These are phyloP conservation scores for Orchesellides sinensis DNA, from an alignment of 2,888 invertebrate species.

Conservation along the genomic window DNA sequence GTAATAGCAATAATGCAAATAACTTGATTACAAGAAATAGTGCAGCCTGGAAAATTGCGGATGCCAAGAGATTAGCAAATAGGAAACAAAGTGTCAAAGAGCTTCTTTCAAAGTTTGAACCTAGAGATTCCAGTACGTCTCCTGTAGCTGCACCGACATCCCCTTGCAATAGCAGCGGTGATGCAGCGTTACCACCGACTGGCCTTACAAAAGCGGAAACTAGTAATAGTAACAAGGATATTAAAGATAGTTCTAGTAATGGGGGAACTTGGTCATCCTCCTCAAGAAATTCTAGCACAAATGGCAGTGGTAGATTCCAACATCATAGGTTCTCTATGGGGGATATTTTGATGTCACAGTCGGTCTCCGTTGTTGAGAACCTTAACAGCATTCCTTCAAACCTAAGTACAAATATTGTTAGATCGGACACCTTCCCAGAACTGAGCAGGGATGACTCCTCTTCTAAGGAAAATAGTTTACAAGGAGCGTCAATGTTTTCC, in stretches of 20 bases:
- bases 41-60: constrained; percentile 73
- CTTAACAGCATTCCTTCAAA: constrained; percentile 44
- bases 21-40: constrained; percentile 13
- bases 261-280: constrained; percentile 1
- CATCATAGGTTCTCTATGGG: constrained; percentile 74
- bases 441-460: constrained; percentile 71
- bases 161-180: constrained; percentile 3
- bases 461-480: constrained; percentile 72
- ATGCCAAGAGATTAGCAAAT: constrained; percentile 75
- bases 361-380: constrained; percentile 68
- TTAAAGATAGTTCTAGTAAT: constrained; percentile 77
- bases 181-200: constrained; percentile 40
- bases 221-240: constrained; percentile 76
- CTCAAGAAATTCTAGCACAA: constrained; percentile 28
- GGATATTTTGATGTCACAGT: constrained; percentile 73
- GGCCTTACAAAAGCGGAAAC: constrained; percentile 34
- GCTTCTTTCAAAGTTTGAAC: constrained; percentile 82
- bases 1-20: constrained; percentile 37
- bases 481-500: constrained; percentile 18
- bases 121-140: constrained; percentile 77
- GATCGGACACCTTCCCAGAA: constrained; percentile 74
- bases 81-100: constrained; percentile 81
- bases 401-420: constrained; percentile 61
- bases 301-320: constrained; percentile 66
- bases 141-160: constrained; percentile 21